phyloP scores from a whole-genome alignment of 2,888 invertebrate species.

The Schizotus pectinicornis region DNA sequence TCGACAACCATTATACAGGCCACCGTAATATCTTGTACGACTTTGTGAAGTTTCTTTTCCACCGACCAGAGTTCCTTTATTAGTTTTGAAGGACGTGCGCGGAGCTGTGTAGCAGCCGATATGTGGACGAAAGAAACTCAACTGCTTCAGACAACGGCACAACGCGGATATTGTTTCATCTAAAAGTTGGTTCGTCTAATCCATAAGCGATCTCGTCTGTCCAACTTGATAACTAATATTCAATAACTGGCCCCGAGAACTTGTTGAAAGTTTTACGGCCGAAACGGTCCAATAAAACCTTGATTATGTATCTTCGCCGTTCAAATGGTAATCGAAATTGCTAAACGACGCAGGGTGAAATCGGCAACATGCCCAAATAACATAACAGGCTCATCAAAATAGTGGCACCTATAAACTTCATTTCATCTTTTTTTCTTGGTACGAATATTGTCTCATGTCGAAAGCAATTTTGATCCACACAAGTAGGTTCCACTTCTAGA shows the following conservation, averaged over 20 bases:
- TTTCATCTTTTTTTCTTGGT: not conserved
- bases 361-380: not conserved
- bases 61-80: slow-evolving; percentile 37
- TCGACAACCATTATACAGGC: slow-evolving; percentile 42
- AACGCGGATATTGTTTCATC: slow-evolving; percentile 38
- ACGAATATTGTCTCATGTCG: no score
- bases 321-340: not conserved
- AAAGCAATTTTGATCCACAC: no score
- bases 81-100: slow-evolving; percentile 44
- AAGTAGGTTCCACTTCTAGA: no score
- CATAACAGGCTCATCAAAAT: not conserved
- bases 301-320: slow-evolving; percentile 17
- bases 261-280: slow-evolving; percentile 23
- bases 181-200: slow-evolving; percentile 33
- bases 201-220: slow-evolving; percentile 28
- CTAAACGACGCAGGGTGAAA: slow-evolving; percentile 1
- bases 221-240: slow-evolving; percentile 32
- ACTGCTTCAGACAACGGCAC: slow-evolving; percentile 33
- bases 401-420: not conserved
- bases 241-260: slow-evolving; percentile 25
- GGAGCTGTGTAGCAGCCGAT: slow-evolving; percentile 14
- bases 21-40: slow-evolving; percentile 42
- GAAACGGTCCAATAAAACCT: slow-evolving; percentile 19
- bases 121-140: slow-evolving; percentile 29
- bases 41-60: slow-evolving; percentile 42